A percentile compares a stretch with the other conserved stretches of the same genome.
Evolutionary conservation across 2,888 invertebrate species (phyloP).

Genomic region (Cynaeus angustus): DNA sequence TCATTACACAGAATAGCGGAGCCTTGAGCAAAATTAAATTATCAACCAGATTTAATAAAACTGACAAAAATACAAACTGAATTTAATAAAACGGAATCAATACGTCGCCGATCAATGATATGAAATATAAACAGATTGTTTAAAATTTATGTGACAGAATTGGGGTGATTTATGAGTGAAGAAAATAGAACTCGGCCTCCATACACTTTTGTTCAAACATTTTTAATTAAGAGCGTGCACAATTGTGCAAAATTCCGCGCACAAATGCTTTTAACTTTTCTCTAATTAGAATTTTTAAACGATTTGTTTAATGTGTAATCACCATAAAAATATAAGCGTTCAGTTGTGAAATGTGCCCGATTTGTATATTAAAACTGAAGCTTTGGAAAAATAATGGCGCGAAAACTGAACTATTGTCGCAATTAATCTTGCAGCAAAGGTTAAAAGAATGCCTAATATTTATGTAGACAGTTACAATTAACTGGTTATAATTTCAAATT

Average conservation of each 20-base stretch:
- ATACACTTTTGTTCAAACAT: not conserved
- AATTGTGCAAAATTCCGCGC: conserved; percentile 1
- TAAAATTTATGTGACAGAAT: conserved; percentile 1
- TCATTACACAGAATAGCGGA: conserved; percentile 8
- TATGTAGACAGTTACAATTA: conserved; percentile 39
- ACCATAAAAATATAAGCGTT: conserved; percentile 1
- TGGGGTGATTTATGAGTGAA: not conserved
- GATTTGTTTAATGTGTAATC: conserved; percentile 3
- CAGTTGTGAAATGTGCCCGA: not conserved
- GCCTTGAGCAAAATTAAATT: conserved; percentile 9
- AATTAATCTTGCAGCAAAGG: conserved; percentile 38
- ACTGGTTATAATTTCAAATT: conserved; percentile 44
- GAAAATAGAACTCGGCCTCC: not conserved
- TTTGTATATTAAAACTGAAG: conserved; percentile 29
- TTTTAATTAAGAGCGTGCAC: conserved; percentile 12
- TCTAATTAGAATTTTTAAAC: conserved; percentile 19
- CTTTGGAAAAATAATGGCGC: conserved; percentile 35
- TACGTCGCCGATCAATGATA: not conserved
- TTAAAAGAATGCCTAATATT: conserved; percentile 41
- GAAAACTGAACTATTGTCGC: conserved; percentile 26
- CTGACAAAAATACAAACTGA: conserved; percentile 8
- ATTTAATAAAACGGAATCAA: conserved; percentile 4
- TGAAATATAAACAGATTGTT: conserved; percentile 1
- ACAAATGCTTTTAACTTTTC: conserved; percentile 5
- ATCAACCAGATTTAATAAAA: conserved; percentile 14